phyloP scores from a whole-genome alignment of 1,140 invertebrate species.

The Brachionus calyciflorus region DNA sequence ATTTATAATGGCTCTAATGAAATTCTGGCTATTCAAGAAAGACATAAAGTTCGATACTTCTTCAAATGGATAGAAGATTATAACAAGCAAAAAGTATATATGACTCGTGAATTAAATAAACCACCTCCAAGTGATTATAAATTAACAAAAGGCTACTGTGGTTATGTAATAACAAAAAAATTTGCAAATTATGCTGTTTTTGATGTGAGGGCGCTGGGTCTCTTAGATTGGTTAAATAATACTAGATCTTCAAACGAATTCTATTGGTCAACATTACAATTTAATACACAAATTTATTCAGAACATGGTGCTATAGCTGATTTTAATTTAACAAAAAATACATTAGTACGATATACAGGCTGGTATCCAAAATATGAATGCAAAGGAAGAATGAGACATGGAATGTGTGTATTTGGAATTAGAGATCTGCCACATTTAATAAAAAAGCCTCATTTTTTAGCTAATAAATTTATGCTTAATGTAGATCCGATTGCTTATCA shows the following conservation, averaged over 20 bases:
- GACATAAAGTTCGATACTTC: not conserved
- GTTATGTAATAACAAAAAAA: slow-evolving; percentile 50
- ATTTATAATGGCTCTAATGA: slow-evolving; percentile 43
- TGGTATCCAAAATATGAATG: slow-evolving; percentile 23
- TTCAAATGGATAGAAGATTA: slow-evolving; percentile 48
- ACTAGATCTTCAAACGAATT: slow-evolving; percentile 53
- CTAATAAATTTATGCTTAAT: slow-evolving; percentile 56
- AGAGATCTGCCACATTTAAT: slow-evolving; percentile 51
- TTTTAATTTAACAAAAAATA: slow-evolving; percentile 5
- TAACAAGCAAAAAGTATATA: not conserved
- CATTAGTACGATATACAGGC: not conserved
- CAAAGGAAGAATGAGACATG: slow-evolving; percentile 34
- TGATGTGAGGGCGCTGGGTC: slow-evolving; percentile 48
- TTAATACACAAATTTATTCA: slow-evolving; percentile 50
- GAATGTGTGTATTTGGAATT: slow-evolving; percentile 52
- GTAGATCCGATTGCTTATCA: slow-evolving; percentile 51
- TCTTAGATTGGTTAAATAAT: slow-evolving; percentile 51
- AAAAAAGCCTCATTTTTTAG: slow-evolving; percentile 51
- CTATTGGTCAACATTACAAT: slow-evolving; percentile 55
- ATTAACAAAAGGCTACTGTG: slow-evolving; percentile 52
- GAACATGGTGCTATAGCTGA: slow-evolving; percentile 53
- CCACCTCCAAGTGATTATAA: slow-evolving; percentile 50
- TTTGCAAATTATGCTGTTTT: slow-evolving; percentile 51
- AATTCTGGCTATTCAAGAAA: slow-evolving; percentile 6
- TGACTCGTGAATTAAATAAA: slow-evolving; percentile 1